A percentile compares a stretch with the other conserved stretches of the same genome.
phyloP scores from a whole-genome alignment of 2,888 invertebrate genomes.

The Sturmia bella region DNA sequence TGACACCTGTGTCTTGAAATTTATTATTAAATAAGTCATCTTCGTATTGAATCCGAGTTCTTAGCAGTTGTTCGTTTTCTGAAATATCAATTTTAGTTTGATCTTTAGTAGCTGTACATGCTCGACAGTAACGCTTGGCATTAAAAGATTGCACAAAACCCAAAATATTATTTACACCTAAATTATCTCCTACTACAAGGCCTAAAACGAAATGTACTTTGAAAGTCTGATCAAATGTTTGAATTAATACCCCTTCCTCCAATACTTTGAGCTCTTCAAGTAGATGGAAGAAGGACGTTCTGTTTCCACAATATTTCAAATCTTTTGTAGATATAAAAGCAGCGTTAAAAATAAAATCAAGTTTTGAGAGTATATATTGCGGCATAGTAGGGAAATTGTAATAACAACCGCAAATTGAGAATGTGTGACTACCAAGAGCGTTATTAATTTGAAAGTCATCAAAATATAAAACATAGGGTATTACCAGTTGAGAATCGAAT shows the following conservation, averaged over 20 bases:
- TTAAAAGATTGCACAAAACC: constrained; percentile 70
- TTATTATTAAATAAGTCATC: constrained; percentile 48
- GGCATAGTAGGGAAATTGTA: constrained; percentile 54
- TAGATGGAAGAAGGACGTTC: constrained; percentile 64
- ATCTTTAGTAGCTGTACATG: constrained; percentile 67
- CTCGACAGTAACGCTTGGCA: constrained; percentile 70
- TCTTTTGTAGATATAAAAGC: constrained; percentile 59
- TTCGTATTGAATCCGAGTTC: constrained; percentile 57
- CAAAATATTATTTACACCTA: constrained; percentile 58
- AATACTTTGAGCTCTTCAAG: constrained; percentile 66
- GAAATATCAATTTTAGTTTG: constrained; percentile 68
- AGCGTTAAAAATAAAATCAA: constrained; percentile 52
- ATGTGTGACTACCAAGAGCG: constrained; percentile 30
- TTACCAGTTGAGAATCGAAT: constrained; percentile 55
- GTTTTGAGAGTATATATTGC: constrained; percentile 58
- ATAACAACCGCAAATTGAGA: constrained; percentile 36
- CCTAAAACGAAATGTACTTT: constrained; percentile 62
- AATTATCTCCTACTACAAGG: constrained; percentile 63
- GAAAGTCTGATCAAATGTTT: constrained; percentile 52
- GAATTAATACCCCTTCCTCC: constrained; percentile 62
- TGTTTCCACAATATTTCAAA: constrained; percentile 64
- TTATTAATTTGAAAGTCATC: constrained; percentile 61
- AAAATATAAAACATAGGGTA: constrained; percentile 52
- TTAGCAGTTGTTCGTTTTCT: constrained; percentile 63
- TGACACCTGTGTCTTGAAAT: constrained; percentile 53